Evolutionary conservation across 2,888 invertebrate genomes (phyloP), one percentile per base, ranked within the genome.

Genomic region (Sialis fuliginosa): DNA sequence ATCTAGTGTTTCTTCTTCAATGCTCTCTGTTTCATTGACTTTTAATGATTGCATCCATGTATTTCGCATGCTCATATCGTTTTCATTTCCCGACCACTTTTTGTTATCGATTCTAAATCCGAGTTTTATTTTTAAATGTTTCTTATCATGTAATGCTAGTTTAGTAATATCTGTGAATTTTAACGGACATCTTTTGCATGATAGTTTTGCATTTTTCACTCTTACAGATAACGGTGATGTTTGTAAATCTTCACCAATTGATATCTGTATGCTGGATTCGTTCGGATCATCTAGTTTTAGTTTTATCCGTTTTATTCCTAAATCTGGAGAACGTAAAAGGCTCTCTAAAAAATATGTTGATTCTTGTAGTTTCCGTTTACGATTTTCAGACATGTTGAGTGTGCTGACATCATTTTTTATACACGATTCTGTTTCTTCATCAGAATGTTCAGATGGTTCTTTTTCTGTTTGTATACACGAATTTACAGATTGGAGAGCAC

Each of bases 41-140:
- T 33, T 40, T 9, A 9, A 9, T 7, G 30, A 12, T 8, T 10
- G 10, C 6, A 47, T 9, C 47, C 47, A 47, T 35, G 42, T 34
- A 42, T 47, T 37, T n/a, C 47, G 22, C 22, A 47, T 30, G n/a
- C 22, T 30, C 34, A 47, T 34, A 35, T 47, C 39, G 5, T 42
- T 42, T 34, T 42, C 47, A 10, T 42, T 33, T 30, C 42, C 31
- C 2, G 35, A 12, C 47, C 47, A 47, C 31, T 42, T 30, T 10
- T n/a, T 35, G 10, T 42, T 42, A 42, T 47, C 47, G 12, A 47
- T 34, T 42, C 47, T 42, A 34, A 42, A 34, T n/a, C 47, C 47
- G 32, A 47, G 10, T 31, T 35, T 42, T 6, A 35, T 37, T 30
- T 47, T 33, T 9, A 47, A 42, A 34, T 47, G 47, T 7, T 40